Percentiles rank a stretch among this genome's conserved stretches.
Evolutionary conservation across 2,797 vertebrate species (phyloP).

Genomic region (Neomorphus geoffroyi): DNA sequence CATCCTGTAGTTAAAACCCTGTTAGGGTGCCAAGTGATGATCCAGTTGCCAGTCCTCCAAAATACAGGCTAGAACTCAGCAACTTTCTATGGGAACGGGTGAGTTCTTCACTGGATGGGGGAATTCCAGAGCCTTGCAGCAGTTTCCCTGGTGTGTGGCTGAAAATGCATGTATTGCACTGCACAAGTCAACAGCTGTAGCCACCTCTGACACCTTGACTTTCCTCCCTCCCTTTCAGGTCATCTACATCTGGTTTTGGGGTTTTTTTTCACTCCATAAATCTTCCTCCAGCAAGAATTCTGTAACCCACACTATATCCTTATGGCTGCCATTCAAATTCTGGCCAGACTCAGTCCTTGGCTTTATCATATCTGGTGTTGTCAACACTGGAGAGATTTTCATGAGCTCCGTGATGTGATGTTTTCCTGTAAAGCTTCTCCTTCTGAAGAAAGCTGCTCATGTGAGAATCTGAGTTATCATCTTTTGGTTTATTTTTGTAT

Average conservation of each 20-base stretch:
- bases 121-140: background rate
- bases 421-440: background rate
- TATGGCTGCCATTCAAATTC: background rate
- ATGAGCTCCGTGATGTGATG: accelerated
- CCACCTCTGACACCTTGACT: background rate
- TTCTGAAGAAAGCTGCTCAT: background rate
- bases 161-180: background rate
- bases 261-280: background rate
- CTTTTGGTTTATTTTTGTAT: background rate
- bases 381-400: background rate
- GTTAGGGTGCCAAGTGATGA: background rate
- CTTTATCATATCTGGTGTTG: background rate
- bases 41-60: background rate
- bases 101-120: background rate
- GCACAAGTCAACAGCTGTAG: background rate
- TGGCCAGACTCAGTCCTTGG: background rate
- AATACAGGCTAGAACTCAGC: background rate
- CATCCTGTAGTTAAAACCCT: background rate
- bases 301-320: background rate
- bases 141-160: background rate
- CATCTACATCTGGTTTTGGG: background rate
- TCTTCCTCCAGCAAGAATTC: background rate
- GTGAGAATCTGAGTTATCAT: background rate
- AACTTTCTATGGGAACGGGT: background rate
- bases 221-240: background rate